A percentile compares a stretch with the other conserved stretches of the same genome.
phyloP scores from a whole-genome alignment of 2,113 vertebrate genomes.

The Collichthys lucidus region DNA sequence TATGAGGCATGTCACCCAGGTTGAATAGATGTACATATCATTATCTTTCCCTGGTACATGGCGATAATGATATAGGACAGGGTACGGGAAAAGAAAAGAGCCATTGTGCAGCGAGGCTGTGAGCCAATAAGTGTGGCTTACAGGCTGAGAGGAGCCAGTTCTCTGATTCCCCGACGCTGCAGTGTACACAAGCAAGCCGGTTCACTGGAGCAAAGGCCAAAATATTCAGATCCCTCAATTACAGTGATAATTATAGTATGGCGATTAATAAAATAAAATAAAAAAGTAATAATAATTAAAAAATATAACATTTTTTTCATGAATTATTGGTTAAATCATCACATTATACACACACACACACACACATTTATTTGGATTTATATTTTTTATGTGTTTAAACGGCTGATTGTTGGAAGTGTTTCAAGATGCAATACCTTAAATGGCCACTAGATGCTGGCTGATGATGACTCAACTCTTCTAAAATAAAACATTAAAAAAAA shows the following conservation, averaged over 20 bases:
- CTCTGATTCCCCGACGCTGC: conserved; percentile 6
- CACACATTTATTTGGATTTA: too few relatives aligned
- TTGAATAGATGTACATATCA: conserved; percentile 59
- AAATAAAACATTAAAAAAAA: not conserved
- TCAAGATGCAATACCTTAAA: not conserved
- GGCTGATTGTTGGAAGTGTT: not conserved
- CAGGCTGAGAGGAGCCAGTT: conserved; percentile 18
- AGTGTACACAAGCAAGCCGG: not conserved
- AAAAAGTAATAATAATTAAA: too few relatives aligned
- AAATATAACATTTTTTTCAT: not conserved
- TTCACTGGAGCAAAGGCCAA: not conserved
- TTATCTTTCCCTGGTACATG: conserved; percentile 32
- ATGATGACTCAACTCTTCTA: not conserved
- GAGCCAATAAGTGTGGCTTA: conserved; percentile 29
- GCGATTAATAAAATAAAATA: not conserved
- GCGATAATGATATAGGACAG: conserved; percentile 50
- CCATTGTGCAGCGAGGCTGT: conserved; percentile 32
- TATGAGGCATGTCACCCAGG: conserved; percentile 42
- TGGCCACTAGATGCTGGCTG: not conserved
- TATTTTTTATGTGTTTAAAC: too few relatives aligned
- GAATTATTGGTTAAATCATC: not conserved
- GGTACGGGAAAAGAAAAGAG: conserved; percentile 34
- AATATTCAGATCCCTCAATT: not conserved
- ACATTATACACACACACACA: not conserved
- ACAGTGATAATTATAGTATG: not conserved